Evolutionary conservation across 2,113 vertebrate species (phyloP), one percentile per base, ranked within the genome.

Genomic region (Bufo bufo): DNA sequence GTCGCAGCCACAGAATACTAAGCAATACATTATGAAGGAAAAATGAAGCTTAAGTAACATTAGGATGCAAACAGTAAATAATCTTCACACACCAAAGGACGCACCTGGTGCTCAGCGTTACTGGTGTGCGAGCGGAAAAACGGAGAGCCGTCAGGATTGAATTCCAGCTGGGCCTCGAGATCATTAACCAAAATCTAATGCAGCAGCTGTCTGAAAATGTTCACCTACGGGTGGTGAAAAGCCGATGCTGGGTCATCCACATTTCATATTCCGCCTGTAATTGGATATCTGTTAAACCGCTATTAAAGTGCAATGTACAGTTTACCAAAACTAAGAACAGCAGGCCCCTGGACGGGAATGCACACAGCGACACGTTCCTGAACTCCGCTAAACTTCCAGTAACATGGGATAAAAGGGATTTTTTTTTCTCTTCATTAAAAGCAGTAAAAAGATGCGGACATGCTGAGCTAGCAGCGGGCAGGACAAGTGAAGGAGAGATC

Each of bases 181-280:
- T 90, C 0, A 47, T 92, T 94, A 93, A 92, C 89, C 85, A 90
- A 89, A 92, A 90, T 82, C 88, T 90, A 93, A 92, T 85, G 83
- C 86, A 91, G 90, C 91, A 93, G 91, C 92, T 94, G 91, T 74
- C 84, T 87, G 87, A 90, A 91, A 93, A 92, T 91, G 2, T 80
- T 90, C 72, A 92, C 90, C 86, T 75, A 85, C 86, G 9, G 49
- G 86, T 80, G 91, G 89, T 91, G 90, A 92, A 93, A 91, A 85
- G 69, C 72, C 89, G 72, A 75, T 90, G 91, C 54, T 77, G 84
- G 89, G 92, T 90, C 89, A 91, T 33, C 80, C 89, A 84, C 88
- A 83, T 91, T 89, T 89, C 50, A 89, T 69, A 90, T 52, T 82
- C 2, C 0, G 45, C 20, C 74, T 78, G 91, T 85, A 56, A 87